Evolutionary conservation across 2,888 invertebrate species (phyloP).

Genomic region (Podotricha telesiphe): DNA sequence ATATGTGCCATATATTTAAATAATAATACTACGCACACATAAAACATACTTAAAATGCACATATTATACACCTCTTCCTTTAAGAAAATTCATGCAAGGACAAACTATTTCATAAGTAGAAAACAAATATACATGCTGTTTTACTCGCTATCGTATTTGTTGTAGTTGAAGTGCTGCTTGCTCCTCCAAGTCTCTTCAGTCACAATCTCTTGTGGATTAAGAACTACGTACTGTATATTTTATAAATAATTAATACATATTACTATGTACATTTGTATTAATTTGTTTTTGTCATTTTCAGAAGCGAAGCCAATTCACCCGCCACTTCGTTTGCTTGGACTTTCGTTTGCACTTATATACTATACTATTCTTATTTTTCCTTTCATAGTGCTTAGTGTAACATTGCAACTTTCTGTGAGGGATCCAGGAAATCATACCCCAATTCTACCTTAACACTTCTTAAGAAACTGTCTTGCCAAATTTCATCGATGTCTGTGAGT

Average conservation of each 20-base stretch:
- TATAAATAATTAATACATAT: not conserved
- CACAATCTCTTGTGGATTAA: not conserved
- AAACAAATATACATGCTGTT: constrained; percentile 12
- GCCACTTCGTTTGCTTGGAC: too few species aligned
- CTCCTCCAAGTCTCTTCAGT: not conserved
- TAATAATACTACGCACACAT: not conserved
- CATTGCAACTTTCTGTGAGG: too few species aligned
- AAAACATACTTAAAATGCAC: not conserved
- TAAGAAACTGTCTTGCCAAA: too few species aligned
- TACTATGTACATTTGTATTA: not conserved
- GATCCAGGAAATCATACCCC: too few species aligned
- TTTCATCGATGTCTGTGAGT: too few species aligned
- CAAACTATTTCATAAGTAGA: constrained; percentile 23
- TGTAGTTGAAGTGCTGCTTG: constrained; percentile 19
- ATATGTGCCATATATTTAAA: too few species aligned
- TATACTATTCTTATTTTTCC: too few species aligned
- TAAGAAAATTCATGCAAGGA: constrained; percentile 4
- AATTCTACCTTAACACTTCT: too few species aligned
- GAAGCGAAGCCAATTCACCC: too few species aligned
- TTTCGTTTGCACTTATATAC: too few species aligned
- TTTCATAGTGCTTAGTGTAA: too few species aligned
- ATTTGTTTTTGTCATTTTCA: too few species aligned
- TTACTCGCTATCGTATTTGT: constrained; percentile 30
- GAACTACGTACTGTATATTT: constrained; percentile 15
- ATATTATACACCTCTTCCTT: not conserved